A percentile compares a stretch with the other conserved stretches of the same genome.
Conservation (phyloP, 2,888 invertebrate genomes). For the Eupithecia subumbrata region DNA sequence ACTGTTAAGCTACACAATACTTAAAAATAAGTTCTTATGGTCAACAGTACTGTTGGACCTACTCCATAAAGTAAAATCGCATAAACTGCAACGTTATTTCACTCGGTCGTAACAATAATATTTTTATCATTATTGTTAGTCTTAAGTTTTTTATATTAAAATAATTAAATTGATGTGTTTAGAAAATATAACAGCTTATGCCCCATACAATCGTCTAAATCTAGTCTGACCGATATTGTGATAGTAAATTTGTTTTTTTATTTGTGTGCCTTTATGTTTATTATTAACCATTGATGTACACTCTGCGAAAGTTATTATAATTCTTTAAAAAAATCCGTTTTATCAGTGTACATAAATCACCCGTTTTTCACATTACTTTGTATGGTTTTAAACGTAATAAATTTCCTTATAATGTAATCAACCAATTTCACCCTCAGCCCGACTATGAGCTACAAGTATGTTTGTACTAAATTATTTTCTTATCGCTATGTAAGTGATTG, state of each 20-base stretch:
- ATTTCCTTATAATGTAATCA: constrained; percentile 17
- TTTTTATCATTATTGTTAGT: not conserved
- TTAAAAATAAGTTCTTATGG: constrained; percentile 19
- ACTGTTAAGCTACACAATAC: constrained; percentile 46
- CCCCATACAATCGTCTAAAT: constrained; percentile 14
- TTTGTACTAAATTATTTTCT: constrained; percentile 72
- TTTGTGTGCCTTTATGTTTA: not conserved
- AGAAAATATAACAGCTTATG: constrained; percentile 7
- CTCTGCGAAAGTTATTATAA: not conserved
- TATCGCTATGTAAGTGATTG: constrained; percentile 77
- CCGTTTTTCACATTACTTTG: not conserved
- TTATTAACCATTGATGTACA: not conserved
- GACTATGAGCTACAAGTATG: constrained; percentile 33
- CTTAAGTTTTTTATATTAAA: constrained; percentile 2
- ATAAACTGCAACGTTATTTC: not conserved
- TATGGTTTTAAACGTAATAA: not conserved
- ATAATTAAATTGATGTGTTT: constrained; percentile 5
- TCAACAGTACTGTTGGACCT: not conserved
- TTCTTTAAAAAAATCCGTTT: not conserved
- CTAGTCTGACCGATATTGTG: constrained; percentile 16
- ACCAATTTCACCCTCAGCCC: constrained; percentile 23
- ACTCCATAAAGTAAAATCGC: not conserved
- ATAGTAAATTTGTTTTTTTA: constrained; percentile 7
- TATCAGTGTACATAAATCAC: not conserved
- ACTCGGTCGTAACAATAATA: not conserved